Evolutionary conservation across 2,888 invertebrate species (phyloP).

Genomic region (Drosophila incognita): DNA sequence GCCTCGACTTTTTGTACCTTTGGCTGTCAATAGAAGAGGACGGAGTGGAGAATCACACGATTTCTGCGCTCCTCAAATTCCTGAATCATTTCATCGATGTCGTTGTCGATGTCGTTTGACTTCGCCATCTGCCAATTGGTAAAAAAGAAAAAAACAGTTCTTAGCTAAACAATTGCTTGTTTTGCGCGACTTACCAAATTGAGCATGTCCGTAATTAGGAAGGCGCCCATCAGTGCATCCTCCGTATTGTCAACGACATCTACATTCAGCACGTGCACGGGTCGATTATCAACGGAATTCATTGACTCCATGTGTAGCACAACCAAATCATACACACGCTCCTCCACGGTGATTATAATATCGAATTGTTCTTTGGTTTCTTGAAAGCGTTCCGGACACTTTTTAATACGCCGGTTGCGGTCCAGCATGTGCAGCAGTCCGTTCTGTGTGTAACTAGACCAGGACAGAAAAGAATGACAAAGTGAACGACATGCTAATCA

Average conservation of each 20-base stretch:
- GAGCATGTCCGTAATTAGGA: conserved; percentile 98
- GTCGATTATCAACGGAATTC: conserved; percentile 92
- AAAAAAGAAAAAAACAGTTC: background rate
- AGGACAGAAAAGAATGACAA: background rate
- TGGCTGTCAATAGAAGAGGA: conserved; percentile 75
- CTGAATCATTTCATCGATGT: conserved; percentile 72
- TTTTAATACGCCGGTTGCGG: conserved; percentile 97
- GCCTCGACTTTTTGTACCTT: conserved; percentile 32
- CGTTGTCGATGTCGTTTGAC: conserved; percentile 68
- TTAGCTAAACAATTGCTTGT: background rate
- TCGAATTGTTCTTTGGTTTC: conserved; percentile 95
- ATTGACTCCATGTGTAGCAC: conserved; percentile 95
- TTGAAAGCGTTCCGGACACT: conserved; percentile 97
- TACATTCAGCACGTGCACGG: conserved; percentile 98
- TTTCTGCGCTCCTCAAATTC: conserved; percentile 74
- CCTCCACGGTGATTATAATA: conserved; percentile 98
- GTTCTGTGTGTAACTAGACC: conserved; percentile 95
- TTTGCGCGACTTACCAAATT: conserved; percentile 88
- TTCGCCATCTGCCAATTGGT: conserved; percentile 56
- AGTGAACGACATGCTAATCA: background rate
- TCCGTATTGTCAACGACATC: conserved; percentile 99
- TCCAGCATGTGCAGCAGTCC: conserved; percentile 99
- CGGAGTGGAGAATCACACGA: conserved; percentile 66
- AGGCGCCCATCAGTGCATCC: conserved; percentile 99
- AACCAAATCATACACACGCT: conserved; percentile 99